A percentile compares a stretch with the other conserved stretches of the same genome.
These are phyloP conservation scores for Steinernema feltiae DNA, from an alignment of 1,140 invertebrate genomes.

Conservation along the genomic window DNA sequence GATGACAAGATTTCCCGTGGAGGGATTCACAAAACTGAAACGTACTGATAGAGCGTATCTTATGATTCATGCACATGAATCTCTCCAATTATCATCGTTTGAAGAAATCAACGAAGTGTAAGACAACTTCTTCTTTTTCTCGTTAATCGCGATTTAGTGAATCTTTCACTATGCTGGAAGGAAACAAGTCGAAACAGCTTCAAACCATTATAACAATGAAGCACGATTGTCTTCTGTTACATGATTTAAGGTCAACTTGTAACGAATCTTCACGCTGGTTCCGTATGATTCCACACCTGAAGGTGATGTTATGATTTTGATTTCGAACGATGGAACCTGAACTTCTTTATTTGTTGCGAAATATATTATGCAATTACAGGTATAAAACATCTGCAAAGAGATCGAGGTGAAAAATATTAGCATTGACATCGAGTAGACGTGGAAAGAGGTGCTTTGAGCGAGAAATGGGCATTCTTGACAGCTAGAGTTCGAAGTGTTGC, in stretches of 20 bases:
- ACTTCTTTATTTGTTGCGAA: not conserved
- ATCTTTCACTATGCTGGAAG: not conserved
- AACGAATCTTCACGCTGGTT: not conserved
- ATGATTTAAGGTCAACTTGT: not conserved
- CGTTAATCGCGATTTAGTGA: not conserved
- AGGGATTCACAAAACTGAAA: not conserved
- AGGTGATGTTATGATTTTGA: not conserved
- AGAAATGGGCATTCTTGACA: not conserved
- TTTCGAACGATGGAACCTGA: not conserved
- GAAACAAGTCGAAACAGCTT: not conserved
- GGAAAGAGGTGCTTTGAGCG: not conserved
- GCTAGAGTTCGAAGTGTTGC: conserved; percentile 1
- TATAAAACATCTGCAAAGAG: conserved; percentile 12
- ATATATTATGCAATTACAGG: not conserved
- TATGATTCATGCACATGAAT: not conserved
- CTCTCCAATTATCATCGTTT: not conserved
- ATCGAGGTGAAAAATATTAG: conserved; percentile 8
- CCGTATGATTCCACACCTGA: not conserved
- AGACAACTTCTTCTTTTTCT: not conserved
- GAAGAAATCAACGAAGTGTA: not conserved
- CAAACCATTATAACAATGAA: not conserved
- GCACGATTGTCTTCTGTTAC: not conserved
- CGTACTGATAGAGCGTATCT: not conserved
- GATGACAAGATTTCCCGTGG: not conserved
- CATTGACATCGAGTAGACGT: not conserved